Evolutionary conservation across 2,113 vertebrate genomes (phyloP).

Genomic region (Gasterosteus nipponicus): DNA sequence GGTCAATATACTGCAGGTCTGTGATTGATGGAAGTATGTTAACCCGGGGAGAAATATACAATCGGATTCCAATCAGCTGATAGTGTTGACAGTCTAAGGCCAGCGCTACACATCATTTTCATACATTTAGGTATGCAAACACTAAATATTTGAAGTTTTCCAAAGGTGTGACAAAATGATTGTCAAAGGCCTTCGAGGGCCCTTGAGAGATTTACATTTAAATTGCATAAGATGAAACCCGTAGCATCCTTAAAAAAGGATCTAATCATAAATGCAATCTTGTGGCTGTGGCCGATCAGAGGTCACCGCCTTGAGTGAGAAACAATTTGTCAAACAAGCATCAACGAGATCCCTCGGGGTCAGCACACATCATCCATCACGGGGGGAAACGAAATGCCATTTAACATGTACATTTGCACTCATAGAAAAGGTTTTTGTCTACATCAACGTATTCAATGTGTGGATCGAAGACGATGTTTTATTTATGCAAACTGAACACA

Average conservation of each 20-base stretch:
- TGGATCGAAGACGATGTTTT: not conserved
- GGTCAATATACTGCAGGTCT: conserved; percentile 11
- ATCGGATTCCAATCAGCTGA: not conserved
- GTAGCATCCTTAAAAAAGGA: not conserved
- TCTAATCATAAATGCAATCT: not conserved
- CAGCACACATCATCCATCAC: not conserved
- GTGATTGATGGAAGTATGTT: not conserved
- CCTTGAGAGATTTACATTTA: not conserved
- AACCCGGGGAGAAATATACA: not conserved
- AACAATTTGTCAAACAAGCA: conserved; percentile 28
- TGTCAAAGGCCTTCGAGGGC: not conserved
- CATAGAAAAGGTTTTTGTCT: not conserved
- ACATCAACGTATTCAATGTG: not conserved
- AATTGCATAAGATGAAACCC: not conserved
- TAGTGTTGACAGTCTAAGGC: not conserved
- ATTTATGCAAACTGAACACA: not conserved
- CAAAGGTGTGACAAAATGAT: not conserved
- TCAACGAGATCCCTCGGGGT: not conserved
- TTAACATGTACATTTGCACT: not conserved
- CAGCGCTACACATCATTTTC: not conserved
- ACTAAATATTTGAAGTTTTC: not conserved
- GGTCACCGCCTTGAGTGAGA: conserved; percentile 16
- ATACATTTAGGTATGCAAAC: not conserved
- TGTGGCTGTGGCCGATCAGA: conserved; percentile 5
- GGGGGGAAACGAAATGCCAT: not conserved